Percentiles rank a stretch among this genome's conserved stretches.
Conservation (phyloP, 2,113 vertebrate genomes). For the Sisor rabdophorus region DNA sequence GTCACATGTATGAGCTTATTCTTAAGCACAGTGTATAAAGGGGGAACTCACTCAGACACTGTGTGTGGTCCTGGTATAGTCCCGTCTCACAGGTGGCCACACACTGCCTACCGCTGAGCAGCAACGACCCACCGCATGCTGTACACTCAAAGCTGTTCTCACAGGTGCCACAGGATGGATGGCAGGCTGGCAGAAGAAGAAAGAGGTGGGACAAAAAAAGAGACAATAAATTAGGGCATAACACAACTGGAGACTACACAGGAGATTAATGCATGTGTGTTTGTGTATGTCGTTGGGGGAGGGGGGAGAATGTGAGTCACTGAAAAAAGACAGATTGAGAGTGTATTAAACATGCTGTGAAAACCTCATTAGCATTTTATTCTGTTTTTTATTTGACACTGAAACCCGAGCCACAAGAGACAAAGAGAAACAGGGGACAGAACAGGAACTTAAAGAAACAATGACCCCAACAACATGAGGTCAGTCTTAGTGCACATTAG, state of each 20-base stretch:
- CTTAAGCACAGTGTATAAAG: background rate
- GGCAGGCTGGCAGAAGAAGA: slow-evolving; percentile 67
- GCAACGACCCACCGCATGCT: slow-evolving; percentile 62
- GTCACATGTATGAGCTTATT: background rate
- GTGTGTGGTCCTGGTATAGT: slow-evolving; percentile 65
- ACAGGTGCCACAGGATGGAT: slow-evolving; percentile 69
- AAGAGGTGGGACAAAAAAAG: background rate
- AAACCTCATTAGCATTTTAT: slow-evolving; percentile 26
- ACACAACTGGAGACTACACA: slow-evolving; percentile 1
- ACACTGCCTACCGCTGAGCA: slow-evolving; percentile 69
- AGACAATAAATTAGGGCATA: slow-evolving; percentile 24
- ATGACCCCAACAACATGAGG: background rate
- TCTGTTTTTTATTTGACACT: background rate
- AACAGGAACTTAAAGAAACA: background rate
- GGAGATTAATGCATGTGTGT: background rate
- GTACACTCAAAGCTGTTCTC: slow-evolving; percentile 69
- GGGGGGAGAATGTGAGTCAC: background rate
- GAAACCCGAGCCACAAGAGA: slow-evolving; percentile 17
- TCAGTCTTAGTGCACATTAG: background rate
- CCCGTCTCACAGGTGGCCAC: slow-evolving; percentile 67
- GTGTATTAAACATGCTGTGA: slow-evolving; percentile 35
- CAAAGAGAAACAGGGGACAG: background rate
- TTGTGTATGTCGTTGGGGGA: background rate
- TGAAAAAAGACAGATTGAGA: slow-evolving; percentile 28
- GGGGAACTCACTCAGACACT: slow-evolving; percentile 70